These are phyloP conservation scores for Scelioninae gen. 1 DNA, from an alignment of 2,888 invertebrate species.

Conservation along the genomic window DNA sequence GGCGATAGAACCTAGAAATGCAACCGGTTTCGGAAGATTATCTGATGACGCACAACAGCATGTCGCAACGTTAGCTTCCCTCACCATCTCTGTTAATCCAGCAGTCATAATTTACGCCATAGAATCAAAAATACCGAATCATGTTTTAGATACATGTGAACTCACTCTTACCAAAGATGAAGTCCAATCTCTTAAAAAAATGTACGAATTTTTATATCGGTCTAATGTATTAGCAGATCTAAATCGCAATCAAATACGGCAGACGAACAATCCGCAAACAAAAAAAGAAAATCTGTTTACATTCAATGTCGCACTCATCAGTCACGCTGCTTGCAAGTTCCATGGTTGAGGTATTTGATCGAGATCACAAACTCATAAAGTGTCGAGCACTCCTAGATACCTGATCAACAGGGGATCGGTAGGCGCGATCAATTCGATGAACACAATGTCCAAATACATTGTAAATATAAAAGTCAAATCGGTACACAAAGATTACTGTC, in stretches of 20 bases:
- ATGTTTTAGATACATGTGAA: slow-evolving; percentile 1
- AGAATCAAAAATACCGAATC: background rate
- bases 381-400: slow-evolving; percentile 5
- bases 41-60: background rate
- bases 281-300: too few relatives aligned
- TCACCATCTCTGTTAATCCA: background rate
- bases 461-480: background rate
- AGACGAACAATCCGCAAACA: background rate
- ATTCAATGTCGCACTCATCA: too few relatives aligned
- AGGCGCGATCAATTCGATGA: slow-evolving; percentile 1
- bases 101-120: background rate
- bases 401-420: slow-evolving; percentile 2
- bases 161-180: slow-evolving; percentile 27
- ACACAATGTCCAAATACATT: background rate
- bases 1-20: background rate
- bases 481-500: background rate
- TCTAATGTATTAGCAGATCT: background rate
- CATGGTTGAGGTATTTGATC: background rate
- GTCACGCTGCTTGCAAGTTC: background rate
- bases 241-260: background rate
- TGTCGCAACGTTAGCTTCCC: background rate
- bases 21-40: background rate
- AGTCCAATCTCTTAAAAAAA: slow-evolving; percentile 48
- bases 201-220: slow-evolving; percentile 51
- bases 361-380: too few relatives aligned